A percentile compares a stretch with the other conserved stretches of the same genome.
Conservation (phyloP, 2,113 vertebrate species). For the Melanocharis versteri region DNA sequence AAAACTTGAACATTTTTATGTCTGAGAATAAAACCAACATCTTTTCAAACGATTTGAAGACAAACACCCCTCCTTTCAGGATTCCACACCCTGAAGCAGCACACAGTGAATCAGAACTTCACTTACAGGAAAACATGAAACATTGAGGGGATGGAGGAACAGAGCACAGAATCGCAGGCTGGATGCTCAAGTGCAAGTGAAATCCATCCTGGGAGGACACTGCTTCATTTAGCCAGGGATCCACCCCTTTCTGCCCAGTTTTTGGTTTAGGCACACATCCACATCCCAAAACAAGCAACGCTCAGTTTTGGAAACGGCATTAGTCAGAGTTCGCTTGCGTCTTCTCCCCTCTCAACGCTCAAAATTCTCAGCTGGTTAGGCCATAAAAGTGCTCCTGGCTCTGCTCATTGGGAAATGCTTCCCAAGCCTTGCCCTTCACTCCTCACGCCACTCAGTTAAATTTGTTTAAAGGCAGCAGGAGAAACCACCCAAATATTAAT, state of each 20-base stretch:
- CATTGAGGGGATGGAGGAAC: background rate
- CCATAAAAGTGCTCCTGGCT: background rate
- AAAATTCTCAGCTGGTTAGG: background rate
- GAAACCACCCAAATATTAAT: background rate
- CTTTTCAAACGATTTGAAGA: background rate
- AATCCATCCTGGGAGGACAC: background rate
- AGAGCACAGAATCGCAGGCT: background rate
- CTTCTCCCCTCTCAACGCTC: background rate
- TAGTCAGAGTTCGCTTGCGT: fast-evolving
- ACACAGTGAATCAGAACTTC: background rate
- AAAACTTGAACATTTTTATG: background rate
- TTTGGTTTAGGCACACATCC: background rate
- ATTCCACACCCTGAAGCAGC: background rate
- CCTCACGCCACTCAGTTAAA: background rate
- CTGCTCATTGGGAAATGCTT: background rate
- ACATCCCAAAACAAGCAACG: background rate
- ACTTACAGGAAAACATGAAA: background rate
- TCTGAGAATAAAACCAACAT: background rate
- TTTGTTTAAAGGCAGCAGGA: background rate
- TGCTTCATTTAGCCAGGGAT: background rate
- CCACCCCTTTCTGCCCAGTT: background rate
- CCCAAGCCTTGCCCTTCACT: background rate
- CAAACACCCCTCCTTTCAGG: background rate
- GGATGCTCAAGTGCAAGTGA: background rate
- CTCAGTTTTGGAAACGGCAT: background rate